Conservation (phyloP, 2,888 invertebrate species). For the Lasioglossum calceatum region DNA sequence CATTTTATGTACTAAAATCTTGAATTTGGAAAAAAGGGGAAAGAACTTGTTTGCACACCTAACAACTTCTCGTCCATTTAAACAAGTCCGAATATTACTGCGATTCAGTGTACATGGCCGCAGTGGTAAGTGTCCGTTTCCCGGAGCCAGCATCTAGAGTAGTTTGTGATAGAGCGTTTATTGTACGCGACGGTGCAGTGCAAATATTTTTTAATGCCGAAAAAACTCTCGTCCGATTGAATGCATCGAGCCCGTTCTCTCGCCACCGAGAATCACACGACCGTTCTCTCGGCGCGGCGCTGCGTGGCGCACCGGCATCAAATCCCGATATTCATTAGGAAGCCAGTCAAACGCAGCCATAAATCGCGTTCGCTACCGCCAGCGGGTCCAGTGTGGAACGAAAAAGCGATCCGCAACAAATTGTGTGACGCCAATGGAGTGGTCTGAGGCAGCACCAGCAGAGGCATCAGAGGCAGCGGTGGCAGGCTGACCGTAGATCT, state of each 20-base stretch:
- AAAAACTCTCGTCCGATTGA: not conserved
- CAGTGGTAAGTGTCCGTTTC: too few species aligned
- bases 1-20: too few species aligned
- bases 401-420: slow-evolving; percentile 58
- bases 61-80: too few species aligned
- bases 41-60: too few species aligned
- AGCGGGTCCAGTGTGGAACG: slow-evolving; percentile 12
- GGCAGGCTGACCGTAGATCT: slow-evolving; percentile 51
- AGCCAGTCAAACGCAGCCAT: slow-evolving; percentile 38
- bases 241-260: not conserved
- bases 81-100: too few species aligned
- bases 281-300: not conserved
- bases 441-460: slow-evolving; percentile 11
- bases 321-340: slow-evolving; percentile 47
- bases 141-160: not conserved
- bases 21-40: too few species aligned
- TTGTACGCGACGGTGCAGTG: not conserved
- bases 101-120: too few species aligned
- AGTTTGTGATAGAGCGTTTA: not conserved
- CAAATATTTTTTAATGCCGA: not conserved
- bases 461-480: slow-evolving; percentile 2
- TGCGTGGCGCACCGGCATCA: not conserved
- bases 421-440: slow-evolving; percentile 43
- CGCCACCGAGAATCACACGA: not conserved
- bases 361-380: slow-evolving; percentile 40